phyloP scores from a whole-genome alignment of 2,113 vertebrate species.

The Erpornis zantholeuca region DNA sequence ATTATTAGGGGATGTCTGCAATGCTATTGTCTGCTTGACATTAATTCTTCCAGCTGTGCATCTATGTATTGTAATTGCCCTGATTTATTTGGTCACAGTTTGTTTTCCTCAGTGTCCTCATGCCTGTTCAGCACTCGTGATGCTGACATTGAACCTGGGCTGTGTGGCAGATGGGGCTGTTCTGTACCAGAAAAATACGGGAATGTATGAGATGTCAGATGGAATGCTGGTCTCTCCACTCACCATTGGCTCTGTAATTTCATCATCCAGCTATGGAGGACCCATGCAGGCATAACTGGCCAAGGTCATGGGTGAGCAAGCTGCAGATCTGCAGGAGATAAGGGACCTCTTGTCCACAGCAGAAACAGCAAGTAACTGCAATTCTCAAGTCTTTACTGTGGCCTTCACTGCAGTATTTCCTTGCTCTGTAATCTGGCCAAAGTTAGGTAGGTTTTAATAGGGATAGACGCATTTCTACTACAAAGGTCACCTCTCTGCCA shows the following conservation, averaged over 20 bases:
- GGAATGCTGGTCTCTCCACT: background rate
- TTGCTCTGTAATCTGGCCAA: background rate
- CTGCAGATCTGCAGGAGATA: background rate
- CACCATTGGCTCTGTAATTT: background rate
- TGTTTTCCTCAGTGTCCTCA: background rate
- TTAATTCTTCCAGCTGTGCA: background rate
- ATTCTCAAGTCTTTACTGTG: background rate
- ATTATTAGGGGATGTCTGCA: background rate
- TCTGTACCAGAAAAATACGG: background rate
- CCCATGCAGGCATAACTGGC: background rate
- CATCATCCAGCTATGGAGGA: background rate
- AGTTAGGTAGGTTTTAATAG: background rate
- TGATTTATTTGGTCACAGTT: background rate
- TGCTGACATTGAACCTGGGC: rapidly evolving
- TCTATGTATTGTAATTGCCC: background rate
- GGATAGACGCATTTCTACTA: background rate
- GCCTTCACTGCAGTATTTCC: background rate
- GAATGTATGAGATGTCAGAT: background rate
- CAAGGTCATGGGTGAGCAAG: background rate
- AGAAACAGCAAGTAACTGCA: background rate
- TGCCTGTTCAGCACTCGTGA: background rate
- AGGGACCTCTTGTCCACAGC: background rate
- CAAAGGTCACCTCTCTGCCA: background rate
- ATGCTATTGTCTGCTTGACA: background rate
- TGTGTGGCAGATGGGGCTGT: background rate